Base-by-base conservation (phyloP, 2,797 vertebrate genomes). In the Lutjanus campechanus region DNA sequence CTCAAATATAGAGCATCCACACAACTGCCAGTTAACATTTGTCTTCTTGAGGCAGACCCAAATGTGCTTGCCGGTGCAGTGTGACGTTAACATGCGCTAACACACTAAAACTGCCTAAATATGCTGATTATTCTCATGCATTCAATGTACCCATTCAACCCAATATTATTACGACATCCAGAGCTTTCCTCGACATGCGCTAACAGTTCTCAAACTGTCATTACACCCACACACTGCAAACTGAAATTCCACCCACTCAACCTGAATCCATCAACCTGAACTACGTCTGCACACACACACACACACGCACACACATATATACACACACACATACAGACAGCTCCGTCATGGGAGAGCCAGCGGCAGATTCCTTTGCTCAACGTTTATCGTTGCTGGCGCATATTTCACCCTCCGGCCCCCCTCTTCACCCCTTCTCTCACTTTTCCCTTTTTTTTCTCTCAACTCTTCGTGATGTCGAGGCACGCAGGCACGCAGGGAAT, bases 301-400 rank as follows among this genome's bases (percentile, higher is more conserved):
- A 62, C 43, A 36, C 51, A 76, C 53, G 73, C 74, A 80, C 54
- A 29, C 47, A 55, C 61, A 81, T 22, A 58, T 56, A 65, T 47
- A 73, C 61, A 60, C 63, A 68, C 12, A 50, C 71, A 55, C 60
- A 64, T 25, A 36, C 47, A 77, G 61, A 77, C 74, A 80, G 69
- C 19, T 55, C 77, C 60, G 90, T 94, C 94, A 93, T 94, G 94
- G 94, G 94, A 95, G 92, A 89, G 88, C 85, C 86, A 90, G 68
- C 17, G 49, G 76, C 81, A 85, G 86, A 92, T 88, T 92, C 77
- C 58, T 89, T 82, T 75, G 70, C 84, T 90, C 77, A 91, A 88
- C 22, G 22, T 85, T 89, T 87, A 89, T 82, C 74, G 47, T 49
- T 71, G 69, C 73, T 40, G 69, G 67, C 16, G 49, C 86, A 90